A percentile compares a stretch with the other conserved stretches of the same genome.
Evolutionary conservation across 2,113 vertebrate species (phyloP).

Genomic region (Vulpes lagopus): DNA sequence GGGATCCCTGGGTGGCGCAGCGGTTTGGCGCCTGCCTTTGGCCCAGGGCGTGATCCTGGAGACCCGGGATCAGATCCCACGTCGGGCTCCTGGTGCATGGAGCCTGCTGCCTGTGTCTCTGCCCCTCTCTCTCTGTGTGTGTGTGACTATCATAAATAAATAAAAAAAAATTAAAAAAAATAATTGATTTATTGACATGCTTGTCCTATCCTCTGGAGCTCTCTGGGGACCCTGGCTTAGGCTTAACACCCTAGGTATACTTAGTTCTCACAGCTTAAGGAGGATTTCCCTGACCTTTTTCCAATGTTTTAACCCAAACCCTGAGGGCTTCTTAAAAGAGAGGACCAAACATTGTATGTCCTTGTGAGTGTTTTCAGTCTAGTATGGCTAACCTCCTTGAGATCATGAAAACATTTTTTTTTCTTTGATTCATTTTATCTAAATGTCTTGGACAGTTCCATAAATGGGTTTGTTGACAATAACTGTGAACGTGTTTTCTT

Average conservation of each 20-base stretch:
- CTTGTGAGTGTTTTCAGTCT: constrained; percentile 76
- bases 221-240: background rate
- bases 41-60: too few relatives aligned
- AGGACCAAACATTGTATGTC: constrained; percentile 59
- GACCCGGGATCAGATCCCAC: too few relatives aligned
- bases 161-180: too few relatives aligned
- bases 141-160: too few relatives aligned
- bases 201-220: background rate
- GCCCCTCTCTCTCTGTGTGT: too few relatives aligned
- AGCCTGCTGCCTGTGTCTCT: too few relatives aligned
- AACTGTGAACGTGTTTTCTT: constrained; percentile 70
- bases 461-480: constrained; percentile 78
- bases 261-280: constrained; percentile 16
- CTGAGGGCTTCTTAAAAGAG: background rate
- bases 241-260: background rate
- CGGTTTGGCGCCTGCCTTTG: too few relatives aligned
- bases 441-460: constrained; percentile 68
- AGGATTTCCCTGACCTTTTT: constrained; percentile 22
- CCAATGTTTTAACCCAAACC: constrained; percentile 53
- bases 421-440: constrained; percentile 80
- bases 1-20: too few relatives aligned
- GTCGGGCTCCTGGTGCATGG: too few relatives aligned
- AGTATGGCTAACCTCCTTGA: constrained; percentile 52
- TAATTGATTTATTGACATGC: background rate
- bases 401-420: constrained; percentile 72